Evolutionary conservation across 2,888 invertebrate species (phyloP), one percentile per base, ranked within the genome.

Genomic region (Gari tellinella): DNA sequence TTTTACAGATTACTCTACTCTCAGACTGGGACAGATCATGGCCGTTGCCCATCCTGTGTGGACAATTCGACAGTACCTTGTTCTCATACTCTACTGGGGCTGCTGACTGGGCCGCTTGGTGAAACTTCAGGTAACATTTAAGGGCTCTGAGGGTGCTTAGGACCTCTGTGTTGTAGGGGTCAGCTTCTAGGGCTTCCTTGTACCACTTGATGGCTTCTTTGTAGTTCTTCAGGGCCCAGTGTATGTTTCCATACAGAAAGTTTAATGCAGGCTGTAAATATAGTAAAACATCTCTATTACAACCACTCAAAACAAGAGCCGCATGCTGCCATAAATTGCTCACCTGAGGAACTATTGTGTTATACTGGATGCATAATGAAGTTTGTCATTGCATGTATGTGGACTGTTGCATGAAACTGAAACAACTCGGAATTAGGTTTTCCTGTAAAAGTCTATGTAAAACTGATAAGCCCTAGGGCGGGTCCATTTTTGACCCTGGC

Each of bases 221-320:
- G 73, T 90, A 86, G 75, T 95, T 94, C 85, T 94, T 94, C 70
- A 94, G 91, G 88, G 94, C 94, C 86, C 95, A 94, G 60, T 95
- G 88, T 69, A 95, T 92, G 1, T 94, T 94, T 17, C 92, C 93
- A 67, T 95, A 91, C 7, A 96, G 91, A 89, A 95, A 95, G 91
- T 95, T 95, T 63, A 95, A 95, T 46, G 94, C 93, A 2, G 96
- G 95, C 94, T 95, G 91, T 21, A 53, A 58, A 19, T 40, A 4
- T 40, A 49, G 14, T 23, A 10, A 58, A 43, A 31, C 31, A 7
- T 31, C n/a, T n/a, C n/a, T n/a, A n/a, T n/a, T n/a, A n/a, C n/a
- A n/a, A n/a, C n/a, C n/a, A n/a, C n/a, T n/a, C n/a, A n/a, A n/a
- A n/a, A n/a, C n/a, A n/a, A n/a, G n/a, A n/a, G n/a, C n/a, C n/a